Evolutionary conservation across 2,797 vertebrate species (phyloP), one percentile per base, ranked within the genome.

Genomic region (Eptatretus atami): DNA sequence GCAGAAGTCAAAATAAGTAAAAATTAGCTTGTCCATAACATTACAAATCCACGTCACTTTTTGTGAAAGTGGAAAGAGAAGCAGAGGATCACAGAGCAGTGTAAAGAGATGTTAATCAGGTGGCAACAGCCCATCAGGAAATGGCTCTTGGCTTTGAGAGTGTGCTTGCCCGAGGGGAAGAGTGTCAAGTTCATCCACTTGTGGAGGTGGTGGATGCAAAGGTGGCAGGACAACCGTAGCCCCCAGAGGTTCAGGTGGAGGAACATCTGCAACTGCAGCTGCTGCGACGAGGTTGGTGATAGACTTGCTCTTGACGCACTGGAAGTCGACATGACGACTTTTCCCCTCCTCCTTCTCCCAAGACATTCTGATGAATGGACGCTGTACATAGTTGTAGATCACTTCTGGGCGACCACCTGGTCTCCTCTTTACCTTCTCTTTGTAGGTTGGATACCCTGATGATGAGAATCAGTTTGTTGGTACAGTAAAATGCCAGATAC

Each of bases 291-390:
- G 69, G 68, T 95, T 95, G 14, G 87, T 95, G 69, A 86, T 94
- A 65, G 86, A 92, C 77, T 95, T 95, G 73, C 86, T 93, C 71
- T 95, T 95, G 11, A 95, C 87, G 0, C 88, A 95, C 72, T 95
- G 87, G 67, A 95, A 95, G 74, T 95, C 88, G 63, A 95, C 88
- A 1, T 95, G 88, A 24, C 85, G 79, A 64, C 87, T 94, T 74
- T 95, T 95, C 1, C 88, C 88, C 69, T 95, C 88, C 67, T 95
- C 88, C 68, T 95, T 95, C 73, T 95, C 87, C 88, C 87, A 95
- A 1, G 88, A 95, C 88, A 95, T 95, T 66, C 83, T 78, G 74
- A 95, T 95, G 71, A 95, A 95, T 1, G 88, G 88, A 69, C 88
- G 77, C 74, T 95, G 88, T 67, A 95, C 88, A 1, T 92, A 95